Base-by-base conservation (phyloP, 2,113 vertebrate species). In the Eira barbara region DNA sequence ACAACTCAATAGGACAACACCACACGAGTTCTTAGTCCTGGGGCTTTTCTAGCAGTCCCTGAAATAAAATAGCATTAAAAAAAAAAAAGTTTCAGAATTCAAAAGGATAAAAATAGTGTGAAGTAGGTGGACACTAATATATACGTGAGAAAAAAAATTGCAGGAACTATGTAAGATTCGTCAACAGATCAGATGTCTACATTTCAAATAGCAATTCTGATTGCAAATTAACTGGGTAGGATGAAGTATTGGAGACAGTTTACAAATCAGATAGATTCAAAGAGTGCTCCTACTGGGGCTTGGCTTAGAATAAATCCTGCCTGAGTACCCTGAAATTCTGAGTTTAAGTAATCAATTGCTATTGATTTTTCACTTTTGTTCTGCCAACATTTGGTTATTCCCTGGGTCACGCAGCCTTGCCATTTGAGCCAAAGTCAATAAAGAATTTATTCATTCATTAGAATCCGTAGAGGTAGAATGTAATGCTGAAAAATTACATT, bases 341-440 rank as follows among this genome's bases (percentile, higher is more conserved):
- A 97, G 85, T 98, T 98, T 97, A 98, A 98, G 96, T 91, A 95
- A 95, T 93, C 97, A 96, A 98, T 98, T 21, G 57, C 61, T 97
- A 98, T 98, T 97, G 94, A 98, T 91, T 98, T 98, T 98, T 97
- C 55, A 97, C 49, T 98, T 96, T 96, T 61, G 52, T 98, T 98
- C 95, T 97, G 94, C 94, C 96, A 97, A 90, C 59, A 91, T 97
- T 96, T 97, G 76, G 89, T 96, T 98, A 98, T 96, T 97, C 98
- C 73, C 83, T 93, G 95, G 91, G 76, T 97, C 93, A 97, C 18
- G 10, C 63, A 82, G 4, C 39, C 82, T 89, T 97, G 91, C 65
- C 67, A 3, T 96, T 79, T 97, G 85, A 98, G 82, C 59, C 63
- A 87, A 98, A 97, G 90, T 97, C 91, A 97, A 97, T 97, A 96